Evolutionary conservation across 64 coral and sea anemone genomes (phyloP), one percentile per base, ranked within the genome.

Genomic region (Hydrozoanthus tunicans): DNA sequence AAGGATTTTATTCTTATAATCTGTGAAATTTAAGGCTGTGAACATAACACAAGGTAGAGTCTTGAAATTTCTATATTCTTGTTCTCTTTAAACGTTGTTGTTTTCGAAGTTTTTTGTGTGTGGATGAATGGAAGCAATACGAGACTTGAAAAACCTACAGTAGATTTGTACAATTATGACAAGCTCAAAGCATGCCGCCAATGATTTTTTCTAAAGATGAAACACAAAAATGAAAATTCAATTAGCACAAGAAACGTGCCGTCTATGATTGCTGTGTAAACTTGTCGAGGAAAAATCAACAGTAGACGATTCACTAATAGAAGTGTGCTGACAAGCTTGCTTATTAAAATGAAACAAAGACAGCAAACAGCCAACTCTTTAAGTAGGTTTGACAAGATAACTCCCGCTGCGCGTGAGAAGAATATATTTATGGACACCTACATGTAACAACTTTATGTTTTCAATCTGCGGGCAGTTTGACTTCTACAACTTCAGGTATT

Each of bases 221-320:
- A 56, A 17, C 81, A 53, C 56, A 55, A 85, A 70, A 9, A 6
- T 9, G n/a, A 63, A 85, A 85, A 64, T 53, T 17, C 64, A 26
- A 70, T 70, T 86, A 70, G 65, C 53, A 58, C 82, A 11, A 85
- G 32, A 85, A 71, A 86, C 17, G 52, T 4, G 51, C 82, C 82
- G 82, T 9, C 65, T 20, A 57, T 13, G 66, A 71, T 9, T 71
- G 24, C 53, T 72, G 53, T 70, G 82, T 86, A 17, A 86, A 86
- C 64, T 86, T 86, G 82, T 86, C 79, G 8, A 1, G 25, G 17
- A 23, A 62, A 81, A 81, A 66, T 86, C 64, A 86, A 86, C 65
- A 86, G 58, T 9, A 86, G n/a, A 3, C 64, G 27, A 15, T 86
- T 70, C 4, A 57, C 43, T 58, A 86, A 86, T 86, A 71, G 56